These are phyloP conservation scores for Drosophila ogumai DNA, from an alignment of 1,140 invertebrate species.

Conservation along the genomic window DNA sequence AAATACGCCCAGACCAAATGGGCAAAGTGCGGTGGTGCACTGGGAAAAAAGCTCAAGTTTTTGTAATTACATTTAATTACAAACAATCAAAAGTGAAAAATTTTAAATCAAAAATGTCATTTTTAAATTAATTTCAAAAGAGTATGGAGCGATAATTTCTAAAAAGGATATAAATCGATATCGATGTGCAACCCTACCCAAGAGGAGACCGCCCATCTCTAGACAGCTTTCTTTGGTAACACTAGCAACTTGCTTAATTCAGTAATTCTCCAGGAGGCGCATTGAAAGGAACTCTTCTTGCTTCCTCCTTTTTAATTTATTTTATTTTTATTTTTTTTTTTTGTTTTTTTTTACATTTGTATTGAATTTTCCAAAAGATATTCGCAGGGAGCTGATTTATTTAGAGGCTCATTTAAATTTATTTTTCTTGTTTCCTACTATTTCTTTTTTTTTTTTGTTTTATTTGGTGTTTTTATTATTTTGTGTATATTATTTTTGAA, in stretches of 20 bases:
- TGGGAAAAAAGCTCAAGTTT: neutral
- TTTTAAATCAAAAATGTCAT: neutral
- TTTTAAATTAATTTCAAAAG: neutral
- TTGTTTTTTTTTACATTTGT: too few species aligned
- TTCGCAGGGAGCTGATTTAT: too few species aligned
- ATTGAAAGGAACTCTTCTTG: neutral
- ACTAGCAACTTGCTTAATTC: neutral
- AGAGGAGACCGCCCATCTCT: neutral
- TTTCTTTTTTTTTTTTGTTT: too few species aligned
- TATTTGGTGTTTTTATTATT: too few species aligned
- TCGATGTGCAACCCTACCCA: neutral
- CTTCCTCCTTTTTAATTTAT: neutral
- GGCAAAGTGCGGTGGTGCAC: constrained; percentile 37
- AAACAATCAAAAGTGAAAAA: neutral
- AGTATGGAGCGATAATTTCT: neutral
- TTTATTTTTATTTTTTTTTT: neutral
- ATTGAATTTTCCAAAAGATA: too few species aligned
- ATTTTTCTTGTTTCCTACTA: too few species aligned
- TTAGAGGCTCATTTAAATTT: too few species aligned
- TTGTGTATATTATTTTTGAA: too few species aligned
- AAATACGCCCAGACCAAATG: constrained; percentile 39
- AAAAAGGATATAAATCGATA: neutral
- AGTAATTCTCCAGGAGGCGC: neutral
- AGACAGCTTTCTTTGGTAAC: neutral
- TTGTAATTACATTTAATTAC: neutral